phyloP scores from a whole-genome alignment of 2,888 invertebrate genomes.

The Thyatira batis region DNA sequence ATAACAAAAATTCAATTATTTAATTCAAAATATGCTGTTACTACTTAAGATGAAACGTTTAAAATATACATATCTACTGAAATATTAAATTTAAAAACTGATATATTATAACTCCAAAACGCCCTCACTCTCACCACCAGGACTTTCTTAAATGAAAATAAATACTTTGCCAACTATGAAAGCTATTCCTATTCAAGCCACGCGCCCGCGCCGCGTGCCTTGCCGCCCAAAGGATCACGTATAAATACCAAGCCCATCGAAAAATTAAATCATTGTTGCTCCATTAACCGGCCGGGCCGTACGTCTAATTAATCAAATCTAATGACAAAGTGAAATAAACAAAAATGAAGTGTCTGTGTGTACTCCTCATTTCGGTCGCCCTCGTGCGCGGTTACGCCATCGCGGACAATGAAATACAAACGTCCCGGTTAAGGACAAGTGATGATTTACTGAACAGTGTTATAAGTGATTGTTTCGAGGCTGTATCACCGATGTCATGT shows the following conservation, averaged over 20 bases:
- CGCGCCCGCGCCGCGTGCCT: slow-evolving; percentile 68
- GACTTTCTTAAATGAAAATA: slow-evolving; percentile 80
- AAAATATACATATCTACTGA: no score
- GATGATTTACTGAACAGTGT: slow-evolving; percentile 87
- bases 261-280: slow-evolving; percentile 82
- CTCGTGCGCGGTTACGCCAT: slow-evolving; percentile 75
- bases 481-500: slow-evolving; percentile 86
- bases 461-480: slow-evolving; percentile 87
- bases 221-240: slow-evolving; percentile 81
- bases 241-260: slow-evolving; percentile 87
- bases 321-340: slow-evolving; percentile 68
- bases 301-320: slow-evolving; percentile 75
- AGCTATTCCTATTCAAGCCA: slow-evolving; percentile 61
- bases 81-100: slow-evolving; percentile 27
- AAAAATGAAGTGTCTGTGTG: slow-evolving; percentile 78
- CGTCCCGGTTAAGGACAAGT: slow-evolving; percentile 83
- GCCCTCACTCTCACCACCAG: slow-evolving; percentile 72
- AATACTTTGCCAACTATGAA: slow-evolving; percentile 74
- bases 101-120: slow-evolving; percentile 25
- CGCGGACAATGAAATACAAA: slow-evolving; percentile 81
- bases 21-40: no score
- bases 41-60: no score
- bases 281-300: slow-evolving; percentile 73
- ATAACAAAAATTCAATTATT: neutral
- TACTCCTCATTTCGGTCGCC: slow-evolving; percentile 78